Percentiles rank a stretch among this genome's conserved stretches.
phyloP scores from a whole-genome alignment of 1,140 invertebrate genomes.

The Mesaphorura yosii region DNA sequence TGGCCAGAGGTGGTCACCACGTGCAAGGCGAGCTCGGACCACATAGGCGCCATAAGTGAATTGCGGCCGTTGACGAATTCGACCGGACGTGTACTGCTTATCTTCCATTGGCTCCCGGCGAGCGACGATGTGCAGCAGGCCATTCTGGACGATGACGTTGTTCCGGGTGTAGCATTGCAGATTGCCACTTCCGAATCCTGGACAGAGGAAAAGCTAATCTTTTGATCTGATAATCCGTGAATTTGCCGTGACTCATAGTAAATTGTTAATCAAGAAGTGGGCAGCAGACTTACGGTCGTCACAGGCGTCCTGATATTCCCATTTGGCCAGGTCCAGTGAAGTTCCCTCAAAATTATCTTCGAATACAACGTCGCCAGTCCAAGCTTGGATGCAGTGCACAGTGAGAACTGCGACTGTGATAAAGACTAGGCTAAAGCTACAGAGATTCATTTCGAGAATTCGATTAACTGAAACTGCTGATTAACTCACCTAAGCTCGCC shows the following conservation, averaged over 20 bases:
- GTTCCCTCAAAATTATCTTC: slow-evolving; percentile 28
- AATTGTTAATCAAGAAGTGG: neutral
- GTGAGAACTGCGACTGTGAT: neutral
- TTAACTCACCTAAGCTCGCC: neutral
- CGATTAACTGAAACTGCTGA: neutral
- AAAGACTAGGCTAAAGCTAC: neutral
- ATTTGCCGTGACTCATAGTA: neutral
- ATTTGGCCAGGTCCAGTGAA: slow-evolving; percentile 23
- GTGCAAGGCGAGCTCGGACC: slow-evolving; percentile 13
- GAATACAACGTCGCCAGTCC: slow-evolving; percentile 27
- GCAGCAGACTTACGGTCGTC: slow-evolving; percentile 10
- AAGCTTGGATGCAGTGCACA: neutral
- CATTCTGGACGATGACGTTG: slow-evolving; percentile 20
- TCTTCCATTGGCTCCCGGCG: slow-evolving; percentile 8
- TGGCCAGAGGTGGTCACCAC: slow-evolving; percentile 19
- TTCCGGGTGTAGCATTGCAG: slow-evolving; percentile 20
- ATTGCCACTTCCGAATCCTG: slow-evolving; percentile 5
- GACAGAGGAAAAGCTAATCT: slow-evolving; percentile 2
- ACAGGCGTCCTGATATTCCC: slow-evolving; percentile 27
- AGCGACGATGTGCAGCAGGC: slow-evolving; percentile 7
- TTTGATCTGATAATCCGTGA: neutral
- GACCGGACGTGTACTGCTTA: slow-evolving; percentile 18
- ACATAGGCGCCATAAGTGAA: slow-evolving; percentile 26
- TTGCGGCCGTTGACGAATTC: slow-evolving; percentile 10
- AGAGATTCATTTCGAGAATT: neutral